phyloP scores from a whole-genome alignment of 2,113 vertebrate species.

The Cheilinus undulatus region DNA sequence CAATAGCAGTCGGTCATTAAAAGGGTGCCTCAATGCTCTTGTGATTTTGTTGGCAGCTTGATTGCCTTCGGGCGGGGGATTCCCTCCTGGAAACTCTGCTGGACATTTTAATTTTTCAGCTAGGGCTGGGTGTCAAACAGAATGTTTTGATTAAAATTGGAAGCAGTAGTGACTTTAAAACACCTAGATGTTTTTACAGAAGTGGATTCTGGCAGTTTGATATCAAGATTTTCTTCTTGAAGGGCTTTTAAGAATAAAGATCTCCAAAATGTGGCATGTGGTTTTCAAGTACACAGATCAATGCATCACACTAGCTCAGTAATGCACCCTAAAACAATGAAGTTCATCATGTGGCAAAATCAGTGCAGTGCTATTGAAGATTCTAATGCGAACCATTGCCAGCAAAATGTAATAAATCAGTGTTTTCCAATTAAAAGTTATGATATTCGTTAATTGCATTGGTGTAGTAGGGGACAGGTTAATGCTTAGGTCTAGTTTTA shows the following conservation, averaged over 20 bases:
- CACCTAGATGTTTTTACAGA: slow-evolving; percentile 6
- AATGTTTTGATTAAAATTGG: background rate
- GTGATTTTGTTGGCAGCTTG: slow-evolving; percentile 47
- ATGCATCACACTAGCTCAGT: too few relatives aligned
- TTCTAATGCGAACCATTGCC: too few relatives aligned
- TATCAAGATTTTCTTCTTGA: slow-evolving; percentile 28
- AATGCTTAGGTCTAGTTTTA: background rate
- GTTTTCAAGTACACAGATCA: too few relatives aligned
- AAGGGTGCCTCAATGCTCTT: slow-evolving; percentile 65
- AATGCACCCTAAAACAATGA: too few relatives aligned
- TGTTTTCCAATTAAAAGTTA: too few relatives aligned
- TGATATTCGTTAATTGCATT: background rate
- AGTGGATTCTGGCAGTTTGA: slow-evolving; percentile 34
- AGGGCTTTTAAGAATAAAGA: slow-evolving; percentile 19
- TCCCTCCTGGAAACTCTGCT: slow-evolving; percentile 32
- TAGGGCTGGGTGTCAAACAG: slow-evolving; percentile 55
- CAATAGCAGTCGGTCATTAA: slow-evolving; percentile 45
- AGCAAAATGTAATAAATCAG: too few relatives aligned
- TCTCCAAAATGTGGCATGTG: too few relatives aligned
- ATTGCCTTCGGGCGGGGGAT: slow-evolving; percentile 28
- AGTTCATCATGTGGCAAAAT: too few relatives aligned
- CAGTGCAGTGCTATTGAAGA: too few relatives aligned
- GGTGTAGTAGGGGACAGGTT: background rate
- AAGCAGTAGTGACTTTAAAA: background rate
- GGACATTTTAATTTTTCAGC: slow-evolving; percentile 39